These are phyloP conservation scores for Agonopterix subpropinquella DNA, from an alignment of 2,888 invertebrate genomes.

Conservation along the genomic window DNA sequence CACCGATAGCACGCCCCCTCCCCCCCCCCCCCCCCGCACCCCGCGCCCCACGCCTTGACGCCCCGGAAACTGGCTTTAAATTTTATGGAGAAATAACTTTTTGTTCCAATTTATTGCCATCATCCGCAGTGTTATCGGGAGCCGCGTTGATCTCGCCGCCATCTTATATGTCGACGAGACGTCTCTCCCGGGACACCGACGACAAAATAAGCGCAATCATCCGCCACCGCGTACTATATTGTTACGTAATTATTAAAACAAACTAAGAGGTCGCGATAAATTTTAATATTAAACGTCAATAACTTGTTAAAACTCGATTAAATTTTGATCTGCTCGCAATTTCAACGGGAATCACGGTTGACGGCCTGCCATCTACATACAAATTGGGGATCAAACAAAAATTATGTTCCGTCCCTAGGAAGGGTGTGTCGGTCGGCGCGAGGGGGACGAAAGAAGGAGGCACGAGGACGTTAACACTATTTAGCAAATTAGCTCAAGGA, in stretches of 20 bases:
- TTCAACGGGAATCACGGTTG: conserved; percentile 38
- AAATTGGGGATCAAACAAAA: conserved; percentile 51
- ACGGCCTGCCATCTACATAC: conserved; percentile 37
- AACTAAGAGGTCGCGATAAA: no score
- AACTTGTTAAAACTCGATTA: conserved; percentile 16
- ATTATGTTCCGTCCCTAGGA: conserved; percentile 19
- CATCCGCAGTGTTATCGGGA: not conserved
- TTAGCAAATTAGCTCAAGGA: no score
- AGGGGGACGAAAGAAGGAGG: no score
- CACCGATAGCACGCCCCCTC: not conserved
- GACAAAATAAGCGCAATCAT: no score
- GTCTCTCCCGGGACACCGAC: no score
- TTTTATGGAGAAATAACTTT: not conserved
- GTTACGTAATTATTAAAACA: no score
- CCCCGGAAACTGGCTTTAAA: not conserved
- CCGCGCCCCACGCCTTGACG: not conserved
- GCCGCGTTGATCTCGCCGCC: not conserved
- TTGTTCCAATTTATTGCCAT: not conserved
- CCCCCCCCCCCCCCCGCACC: not conserved
- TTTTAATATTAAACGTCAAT: no score
- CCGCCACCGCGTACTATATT: no score
- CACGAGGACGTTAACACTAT: no score
- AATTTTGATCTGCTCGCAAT: conserved; percentile 23
- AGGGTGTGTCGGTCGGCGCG: no score
- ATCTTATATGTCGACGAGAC: no score